Evolutionary conservation across 1,140 invertebrate species (phyloP).

Genomic region (Matsumurasca onukii): DNA sequence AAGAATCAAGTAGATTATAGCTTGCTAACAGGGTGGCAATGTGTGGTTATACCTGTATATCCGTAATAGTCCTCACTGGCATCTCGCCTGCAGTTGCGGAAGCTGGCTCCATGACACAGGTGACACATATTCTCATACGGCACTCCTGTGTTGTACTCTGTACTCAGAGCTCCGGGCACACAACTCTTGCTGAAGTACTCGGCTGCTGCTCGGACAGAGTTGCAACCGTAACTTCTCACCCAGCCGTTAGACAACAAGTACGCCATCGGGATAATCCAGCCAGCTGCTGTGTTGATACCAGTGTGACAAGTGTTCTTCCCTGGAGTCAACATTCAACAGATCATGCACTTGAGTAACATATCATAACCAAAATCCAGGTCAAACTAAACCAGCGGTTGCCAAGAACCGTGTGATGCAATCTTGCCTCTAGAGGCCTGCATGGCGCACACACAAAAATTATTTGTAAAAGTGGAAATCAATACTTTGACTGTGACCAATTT

Average conservation of each 20-base stretch:
- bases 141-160: slow-evolving; percentile 76
- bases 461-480: no score
- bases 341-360: no score
- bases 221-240: slow-evolving; percentile 90
- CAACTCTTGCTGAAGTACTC: slow-evolving; percentile 93
- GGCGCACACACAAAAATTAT: no score
- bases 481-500: no score
- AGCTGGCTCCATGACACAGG: slow-evolving; percentile 86
- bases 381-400: no score
- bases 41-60: slow-evolving; percentile 76
- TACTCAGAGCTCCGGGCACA: slow-evolving; percentile 84
- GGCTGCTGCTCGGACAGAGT: slow-evolving; percentile 82
- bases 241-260: slow-evolving; percentile 91
- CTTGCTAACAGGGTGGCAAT: no score
- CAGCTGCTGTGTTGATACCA: slow-evolving; percentile 88
- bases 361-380: no score
- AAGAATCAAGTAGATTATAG: no score
- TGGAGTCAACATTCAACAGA: slow-evolving; percentile 45
- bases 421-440: no score
- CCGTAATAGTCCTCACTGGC: slow-evolving; percentile 89
- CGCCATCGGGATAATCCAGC: slow-evolving; percentile 94
- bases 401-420: no score
- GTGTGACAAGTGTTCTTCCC: slow-evolving; percentile 87
- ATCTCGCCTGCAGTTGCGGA: slow-evolving; percentile 77
- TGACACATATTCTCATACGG: slow-evolving; percentile 93